A percentile compares a stretch with the other conserved stretches of the same genome.
phyloP scores from a whole-genome alignment of 2,888 invertebrate species.

The Meandrusa payeni region DNA sequence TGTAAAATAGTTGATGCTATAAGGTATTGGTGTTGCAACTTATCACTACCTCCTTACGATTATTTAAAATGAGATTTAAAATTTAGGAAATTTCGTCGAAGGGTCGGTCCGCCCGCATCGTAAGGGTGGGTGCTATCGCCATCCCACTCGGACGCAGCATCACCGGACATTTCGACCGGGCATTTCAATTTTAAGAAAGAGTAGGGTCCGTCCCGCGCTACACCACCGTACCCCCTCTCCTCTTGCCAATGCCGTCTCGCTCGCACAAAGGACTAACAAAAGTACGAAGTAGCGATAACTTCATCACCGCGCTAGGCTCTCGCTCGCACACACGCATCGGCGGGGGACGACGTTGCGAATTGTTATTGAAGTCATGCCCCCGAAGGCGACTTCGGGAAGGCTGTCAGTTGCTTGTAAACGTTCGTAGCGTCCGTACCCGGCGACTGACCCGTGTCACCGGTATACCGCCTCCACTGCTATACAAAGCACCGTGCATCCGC shows the following conservation, averaged over 20 bases:
- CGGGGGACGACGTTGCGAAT: conserved; percentile 81
- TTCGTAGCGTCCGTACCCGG: conserved; percentile 75
- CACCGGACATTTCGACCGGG: conserved; percentile 82
- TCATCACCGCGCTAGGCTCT: conserved; percentile 74
- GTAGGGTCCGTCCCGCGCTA: conserved; percentile 71
- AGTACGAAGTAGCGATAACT: conserved; percentile 82
- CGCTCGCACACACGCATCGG: conserved; percentile 74
- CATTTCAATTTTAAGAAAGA: conserved; percentile 82
- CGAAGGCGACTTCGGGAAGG: conserved; percentile 81
- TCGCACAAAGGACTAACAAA: conserved; percentile 79
- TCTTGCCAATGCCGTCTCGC: conserved; percentile 59
- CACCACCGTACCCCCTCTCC: conserved; percentile 49
- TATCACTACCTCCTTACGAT: conserved; percentile 21
- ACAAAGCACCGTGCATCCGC: conserved; percentile 42
- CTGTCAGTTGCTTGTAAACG: conserved; percentile 79
- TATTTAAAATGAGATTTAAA: conserved; percentile 63
- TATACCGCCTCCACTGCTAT: conserved; percentile 54
- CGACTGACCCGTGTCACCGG: conserved; percentile 54
- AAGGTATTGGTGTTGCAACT: too few species aligned
- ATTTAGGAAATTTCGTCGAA: conserved; percentile 73
- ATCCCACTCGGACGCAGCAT: conserved; percentile 80
- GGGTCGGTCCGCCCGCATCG: conserved; percentile 75
- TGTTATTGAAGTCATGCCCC: conserved; percentile 82
- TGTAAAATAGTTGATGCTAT: too few species aligned
- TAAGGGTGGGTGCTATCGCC: conserved; percentile 79